Percentiles rank a stretch among this genome's conserved stretches.
Evolutionary conservation across 2,797 vertebrate genomes (phyloP).

Genomic region (Eidolon dupreanum): DNA sequence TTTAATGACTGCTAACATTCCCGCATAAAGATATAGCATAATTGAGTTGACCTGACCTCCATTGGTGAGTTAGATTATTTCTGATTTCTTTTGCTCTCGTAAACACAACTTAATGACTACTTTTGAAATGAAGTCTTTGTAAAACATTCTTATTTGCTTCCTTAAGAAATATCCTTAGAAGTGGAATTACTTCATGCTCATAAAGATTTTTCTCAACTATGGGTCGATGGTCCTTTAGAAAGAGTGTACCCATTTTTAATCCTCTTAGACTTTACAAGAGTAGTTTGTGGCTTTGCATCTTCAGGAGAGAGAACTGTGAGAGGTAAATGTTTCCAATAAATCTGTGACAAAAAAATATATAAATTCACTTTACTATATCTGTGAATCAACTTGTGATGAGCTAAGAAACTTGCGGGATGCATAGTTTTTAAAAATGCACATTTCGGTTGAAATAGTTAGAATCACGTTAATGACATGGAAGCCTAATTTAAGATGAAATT

Average conservation of each 20-base stretch:
- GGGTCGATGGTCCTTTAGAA: not conserved
- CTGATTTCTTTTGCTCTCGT: not conserved
- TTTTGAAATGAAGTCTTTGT: not conserved
- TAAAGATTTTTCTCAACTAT: not conserved
- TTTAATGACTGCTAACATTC: not conserved
- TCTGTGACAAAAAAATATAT: not conserved
- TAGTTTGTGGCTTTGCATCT: not conserved
- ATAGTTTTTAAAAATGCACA: not conserved
- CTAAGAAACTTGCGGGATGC: not conserved
- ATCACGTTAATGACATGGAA: not conserved
- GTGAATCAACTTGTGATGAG: not conserved
- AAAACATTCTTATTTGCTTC: not conserved
- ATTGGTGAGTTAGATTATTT: not conserved
- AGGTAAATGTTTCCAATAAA: not conserved
- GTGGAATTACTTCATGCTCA: not conserved
- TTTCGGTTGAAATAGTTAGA: conserved; percentile 20
- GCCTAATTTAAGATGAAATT: not conserved
- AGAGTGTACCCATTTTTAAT: not conserved
- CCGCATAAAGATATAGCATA: not conserved
- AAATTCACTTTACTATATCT: not conserved
- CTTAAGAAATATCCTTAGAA: not conserved
- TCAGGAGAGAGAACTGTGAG: not conserved
- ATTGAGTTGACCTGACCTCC: not conserved
- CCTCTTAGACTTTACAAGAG: not conserved
- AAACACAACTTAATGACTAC: not conserved